Evolutionary conservation across 2,888 invertebrate genomes (phyloP).

Genomic region (Chalcis sispes): DNA sequence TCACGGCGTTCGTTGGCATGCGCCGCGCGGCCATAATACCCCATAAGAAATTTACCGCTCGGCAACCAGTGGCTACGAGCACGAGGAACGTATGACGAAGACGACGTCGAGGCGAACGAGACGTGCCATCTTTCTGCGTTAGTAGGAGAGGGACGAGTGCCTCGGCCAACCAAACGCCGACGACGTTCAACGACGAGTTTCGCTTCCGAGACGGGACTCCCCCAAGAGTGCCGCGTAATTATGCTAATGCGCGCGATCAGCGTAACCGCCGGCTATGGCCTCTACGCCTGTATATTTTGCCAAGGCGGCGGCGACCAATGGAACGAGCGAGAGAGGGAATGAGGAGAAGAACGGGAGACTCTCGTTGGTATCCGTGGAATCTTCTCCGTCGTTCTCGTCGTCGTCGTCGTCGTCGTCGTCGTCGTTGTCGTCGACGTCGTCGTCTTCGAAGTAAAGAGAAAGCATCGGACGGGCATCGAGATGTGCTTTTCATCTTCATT

Average conservation of each 20-base stretch:
- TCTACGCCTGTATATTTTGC: background rate
- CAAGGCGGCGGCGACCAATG: conserved; percentile 8
- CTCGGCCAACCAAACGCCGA: conserved; percentile 28
- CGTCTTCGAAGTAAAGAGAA: conserved; percentile 1
- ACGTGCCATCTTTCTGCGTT: conserved; percentile 34
- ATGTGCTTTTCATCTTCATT: conserved; percentile 51
- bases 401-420: background rate
- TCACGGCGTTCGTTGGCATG: conserved; percentile 63
- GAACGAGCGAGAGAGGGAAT: too few relatives aligned
- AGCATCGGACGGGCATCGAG: conserved; percentile 11
- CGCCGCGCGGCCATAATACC: conserved; percentile 70
- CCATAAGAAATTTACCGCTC: conserved; percentile 73
- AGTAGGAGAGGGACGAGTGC: background rate
- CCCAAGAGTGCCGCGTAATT: conserved; percentile 67
- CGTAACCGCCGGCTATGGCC: conserved; percentile 60
- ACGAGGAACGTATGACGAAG: too few relatives aligned
- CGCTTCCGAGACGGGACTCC: conserved; percentile 7
- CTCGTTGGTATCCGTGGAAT: conserved; percentile 38
- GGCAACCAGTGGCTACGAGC: conserved; percentile 67
- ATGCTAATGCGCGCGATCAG: conserved; percentile 75
- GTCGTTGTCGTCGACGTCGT: conserved; percentile 30
- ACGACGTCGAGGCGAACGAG: too few relatives aligned
- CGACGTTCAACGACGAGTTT: conserved; percentile 1
- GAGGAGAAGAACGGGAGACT: background rate
- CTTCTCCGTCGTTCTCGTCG: conserved; percentile 3